Conservation (phyloP, 2,797 vertebrate species). For the Chrosomus eos region DNA sequence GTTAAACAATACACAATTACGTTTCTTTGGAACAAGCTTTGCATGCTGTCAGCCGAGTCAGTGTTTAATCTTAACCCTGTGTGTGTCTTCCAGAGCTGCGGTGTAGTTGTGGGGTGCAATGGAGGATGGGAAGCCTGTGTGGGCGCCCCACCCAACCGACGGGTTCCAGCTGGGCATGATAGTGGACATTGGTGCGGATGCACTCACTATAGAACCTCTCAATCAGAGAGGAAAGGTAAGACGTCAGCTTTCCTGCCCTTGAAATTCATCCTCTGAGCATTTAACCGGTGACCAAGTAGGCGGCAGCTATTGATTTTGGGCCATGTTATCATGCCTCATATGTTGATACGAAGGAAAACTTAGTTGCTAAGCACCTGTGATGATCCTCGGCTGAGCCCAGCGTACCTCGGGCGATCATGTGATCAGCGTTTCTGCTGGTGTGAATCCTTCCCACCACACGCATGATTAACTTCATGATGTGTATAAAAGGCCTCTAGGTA, state of each 20-base stretch:
- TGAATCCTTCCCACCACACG: conserved; percentile 1
- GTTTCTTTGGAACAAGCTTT: conserved; percentile 1
- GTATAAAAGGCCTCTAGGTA: conserved; percentile 41
- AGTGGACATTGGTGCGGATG: conserved; percentile 92
- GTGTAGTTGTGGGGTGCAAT: conserved; percentile 77
- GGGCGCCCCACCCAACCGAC: conserved; percentile 95
- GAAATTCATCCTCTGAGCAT: not conserved
- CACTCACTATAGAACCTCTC: conserved; percentile 92
- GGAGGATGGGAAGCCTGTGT: conserved; percentile 99
- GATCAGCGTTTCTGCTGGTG: not conserved
- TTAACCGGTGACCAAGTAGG: not conserved
- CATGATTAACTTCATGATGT: conserved; percentile 14
- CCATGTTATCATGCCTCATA: not conserved
- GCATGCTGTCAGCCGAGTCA: not conserved
- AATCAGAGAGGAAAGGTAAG: conserved; percentile 93
- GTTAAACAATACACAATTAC: conserved; percentile 5
- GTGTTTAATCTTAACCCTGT: conserved; percentile 7
- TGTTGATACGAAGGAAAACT: not conserved
- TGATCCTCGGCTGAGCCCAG: not conserved
- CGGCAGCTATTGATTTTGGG: not conserved
- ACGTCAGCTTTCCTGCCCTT: conserved; percentile 2
- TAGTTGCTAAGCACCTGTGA: conserved; percentile 21
- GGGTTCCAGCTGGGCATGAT: conserved; percentile 98
- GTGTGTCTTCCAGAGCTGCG: conserved; percentile 64
- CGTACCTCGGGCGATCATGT: not conserved